Evolutionary conservation across 2,113 vertebrate genomes (phyloP), one percentile per base, ranked within the genome.

Genomic region (Tetraodon nigroviridis): DNA sequence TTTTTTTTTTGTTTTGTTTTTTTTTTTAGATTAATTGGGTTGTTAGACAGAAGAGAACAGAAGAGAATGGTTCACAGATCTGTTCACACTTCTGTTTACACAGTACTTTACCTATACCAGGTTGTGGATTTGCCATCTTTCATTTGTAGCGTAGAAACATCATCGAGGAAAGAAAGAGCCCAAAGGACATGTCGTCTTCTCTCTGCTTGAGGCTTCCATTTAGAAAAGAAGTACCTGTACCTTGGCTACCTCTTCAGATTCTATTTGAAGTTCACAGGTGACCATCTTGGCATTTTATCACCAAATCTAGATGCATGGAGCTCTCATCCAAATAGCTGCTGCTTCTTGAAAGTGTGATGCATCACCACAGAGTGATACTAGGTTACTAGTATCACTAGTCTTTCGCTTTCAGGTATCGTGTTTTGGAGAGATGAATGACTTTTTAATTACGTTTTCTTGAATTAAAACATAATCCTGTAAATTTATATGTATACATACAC

Each of bases 241-340:
- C 10, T 55, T 24, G 51, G 59, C 50, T 50, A 17, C 64, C 81
- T 76, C 78, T 86, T 79, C 74, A 87, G 59, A 75, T 62, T 78
- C 67, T 69, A 84, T 84, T 79, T 83, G 67, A 71, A 66, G 62
- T 18, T 65, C 63, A 13, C 51, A 27, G 57, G 73, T 71, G 59
- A 45, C 50, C 49, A 45, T 61, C 53, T 67, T 37, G 8, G 20
- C 12, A 47, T 67, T 60, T 73, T 66, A 77, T 68, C 73, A 68
- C 29, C 53, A 52, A 48, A 17, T 71, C 19, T 73, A 58, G 5
- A 58, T 46, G 58, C 58, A 67, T 61, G 44, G 40, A 51, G 54
- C 50, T 69, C 58, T 70, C 22, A 32, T 47, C 29, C 47, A 37
- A 49, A 73, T 55, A 60, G 52, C 40, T 41, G 56, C 45, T 45